Evolutionary conservation across 2,113 vertebrate species (phyloP).

Genomic region (Lasiurus borealis): DNA sequence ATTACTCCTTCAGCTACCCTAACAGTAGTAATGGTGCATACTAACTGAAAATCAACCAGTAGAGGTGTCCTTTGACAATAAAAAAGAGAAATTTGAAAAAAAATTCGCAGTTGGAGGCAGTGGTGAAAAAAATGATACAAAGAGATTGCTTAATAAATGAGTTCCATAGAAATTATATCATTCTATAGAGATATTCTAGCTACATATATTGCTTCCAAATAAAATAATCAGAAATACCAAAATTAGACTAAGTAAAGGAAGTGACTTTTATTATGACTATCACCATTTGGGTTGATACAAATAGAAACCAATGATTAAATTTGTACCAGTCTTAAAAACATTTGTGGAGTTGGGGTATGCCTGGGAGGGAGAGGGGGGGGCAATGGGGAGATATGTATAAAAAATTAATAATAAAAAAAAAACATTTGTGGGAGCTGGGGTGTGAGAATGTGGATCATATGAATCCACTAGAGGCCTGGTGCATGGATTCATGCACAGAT

Average conservation of each 20-base stretch:
- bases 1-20: no score
- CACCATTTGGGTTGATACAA: not conserved
- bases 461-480: not conserved
- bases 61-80: not conserved
- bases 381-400: no score
- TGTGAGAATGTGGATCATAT: not conserved
- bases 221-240: conserved; percentile 24
- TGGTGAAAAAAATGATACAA: not conserved
- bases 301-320: not conserved
- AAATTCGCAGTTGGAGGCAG: not conserved
- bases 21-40: not conserved
- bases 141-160: not conserved
- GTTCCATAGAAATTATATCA: not conserved
- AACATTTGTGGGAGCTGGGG: not conserved
- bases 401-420: no score
- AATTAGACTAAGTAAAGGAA: not conserved
- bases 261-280: not conserved
- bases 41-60: not conserved
- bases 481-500: no score
- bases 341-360: no score
- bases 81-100: not conserved
- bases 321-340: not conserved
- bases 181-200: not conserved
- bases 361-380: no score
- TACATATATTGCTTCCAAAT: not conserved